Evolutionary conservation across 2,113 vertebrate genomes (phyloP), one percentile per base, ranked within the genome.

Genomic region (Coryphaenoides rupestris): DNA sequence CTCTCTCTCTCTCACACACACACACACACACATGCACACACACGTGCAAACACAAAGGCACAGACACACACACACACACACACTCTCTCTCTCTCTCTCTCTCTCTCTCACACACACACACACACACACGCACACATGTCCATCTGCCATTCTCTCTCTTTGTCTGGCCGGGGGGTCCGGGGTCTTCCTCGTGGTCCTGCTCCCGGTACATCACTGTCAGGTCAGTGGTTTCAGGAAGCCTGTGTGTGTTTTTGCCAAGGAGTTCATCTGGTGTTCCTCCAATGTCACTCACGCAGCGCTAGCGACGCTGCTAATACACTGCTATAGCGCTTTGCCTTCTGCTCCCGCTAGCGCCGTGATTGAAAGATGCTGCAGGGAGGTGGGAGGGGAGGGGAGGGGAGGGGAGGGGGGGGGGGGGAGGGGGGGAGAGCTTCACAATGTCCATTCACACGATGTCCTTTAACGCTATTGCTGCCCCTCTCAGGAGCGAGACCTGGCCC

Each of bases 381-480:
- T n/a, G 40, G 40, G 40, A 45, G 40, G 5, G 5, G 40, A 13
- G 40, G 40, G 40, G 5, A 6, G 5, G 5, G 40, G 47, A 17
- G 14, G 47, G 14, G 14, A 49, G 2, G 47, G 47, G 47, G 14
- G 2, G 55, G 0, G 19, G 3, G 16, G 57, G 26, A 21, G 40
- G 28, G 57, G 26, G 54, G 26, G 2, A 21, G 19, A 14, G 19
- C 83, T 86, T 60, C 73, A 77, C 78, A 87, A 84, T 62, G 59
- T 68, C 75, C 72, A 74, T 80, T 83, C 73, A 81, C 63, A 78
- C 79, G 78, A 53, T 75, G 70, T 68, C 75, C 63, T 73, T 12
- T 40, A 54, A 73, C 66, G 58, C 54, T 33, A 13, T n/a, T n/a
- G n/a, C n/a, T n/a, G n/a, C n/a, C n/a, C 26, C 45, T 24, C 45